phyloP scores from a whole-genome alignment of 2,797 vertebrate genomes.

The Poecile montanus region DNA sequence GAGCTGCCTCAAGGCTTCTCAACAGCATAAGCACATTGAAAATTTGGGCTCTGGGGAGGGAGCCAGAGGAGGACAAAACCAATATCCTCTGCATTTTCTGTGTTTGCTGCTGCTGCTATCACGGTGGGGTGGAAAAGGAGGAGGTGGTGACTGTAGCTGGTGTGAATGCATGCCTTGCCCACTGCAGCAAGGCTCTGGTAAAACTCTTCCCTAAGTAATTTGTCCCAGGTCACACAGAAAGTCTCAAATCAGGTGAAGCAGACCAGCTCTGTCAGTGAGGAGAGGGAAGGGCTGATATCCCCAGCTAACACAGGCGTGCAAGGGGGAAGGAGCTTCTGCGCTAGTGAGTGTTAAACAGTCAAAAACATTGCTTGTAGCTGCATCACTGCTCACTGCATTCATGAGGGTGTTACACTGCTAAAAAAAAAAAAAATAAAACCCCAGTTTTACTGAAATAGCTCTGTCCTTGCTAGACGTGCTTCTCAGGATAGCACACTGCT shows the following conservation, averaged over 20 bases:
- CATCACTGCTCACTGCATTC: neutral
- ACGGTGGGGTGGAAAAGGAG: fast-evolving
- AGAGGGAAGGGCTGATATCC: neutral
- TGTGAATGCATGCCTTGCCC: neutral
- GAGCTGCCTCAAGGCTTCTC: neutral
- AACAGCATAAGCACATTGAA: neutral
- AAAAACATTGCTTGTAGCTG: neutral
- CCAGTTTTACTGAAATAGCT: constrained; percentile 17
- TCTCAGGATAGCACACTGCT: neutral
- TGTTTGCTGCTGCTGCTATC: neutral
- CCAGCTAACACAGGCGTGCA: neutral
- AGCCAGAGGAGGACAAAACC: neutral
- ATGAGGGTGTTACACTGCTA: neutral
- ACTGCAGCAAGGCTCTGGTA: neutral
- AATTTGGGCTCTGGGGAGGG: neutral
- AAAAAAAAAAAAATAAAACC: neutral
- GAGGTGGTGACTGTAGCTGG: neutral
- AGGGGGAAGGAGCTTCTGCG: neutral
- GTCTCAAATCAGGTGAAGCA: neutral
- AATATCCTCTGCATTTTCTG: neutral
- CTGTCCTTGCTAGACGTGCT: neutral
- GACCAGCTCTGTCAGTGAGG: neutral
- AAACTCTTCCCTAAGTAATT: neutral
- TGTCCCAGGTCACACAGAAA: neutral
- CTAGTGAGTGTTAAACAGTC: constrained; percentile 8